These are phyloP conservation scores for Volucella inanis DNA, from an alignment of 2,888 invertebrate genomes.

Conservation along the genomic window DNA sequence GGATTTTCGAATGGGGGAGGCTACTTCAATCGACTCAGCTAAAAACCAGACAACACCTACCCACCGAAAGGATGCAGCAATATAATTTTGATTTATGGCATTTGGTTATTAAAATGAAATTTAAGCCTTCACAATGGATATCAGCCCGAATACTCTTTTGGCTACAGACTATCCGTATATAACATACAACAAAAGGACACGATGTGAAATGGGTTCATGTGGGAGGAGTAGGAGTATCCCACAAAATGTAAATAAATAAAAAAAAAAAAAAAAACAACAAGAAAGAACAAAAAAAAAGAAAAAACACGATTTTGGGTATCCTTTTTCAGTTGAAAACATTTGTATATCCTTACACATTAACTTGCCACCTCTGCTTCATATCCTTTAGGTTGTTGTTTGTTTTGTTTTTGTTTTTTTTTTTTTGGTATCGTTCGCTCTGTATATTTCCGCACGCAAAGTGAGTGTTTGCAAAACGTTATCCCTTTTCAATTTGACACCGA, in stretches of 20 bases:
- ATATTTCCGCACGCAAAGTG: constrained; percentile 4
- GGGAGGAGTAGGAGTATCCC: constrained; percentile 26
- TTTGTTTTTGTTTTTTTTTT: not conserved
- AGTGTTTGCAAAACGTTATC: constrained; percentile 67
- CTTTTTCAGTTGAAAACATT: constrained; percentile 58
- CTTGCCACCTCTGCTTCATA: constrained; percentile 52
- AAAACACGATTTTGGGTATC: constrained; percentile 51
- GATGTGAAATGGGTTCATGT: constrained; percentile 62
- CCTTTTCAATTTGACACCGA: constrained; percentile 74
- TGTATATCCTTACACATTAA: constrained; percentile 71
- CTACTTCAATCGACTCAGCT: too few species aligned
- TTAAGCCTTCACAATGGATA: constrained; percentile 69
- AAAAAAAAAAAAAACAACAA: constrained; percentile 23
- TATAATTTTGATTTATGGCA: constrained; percentile 81
- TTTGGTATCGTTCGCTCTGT: constrained; percentile 11
- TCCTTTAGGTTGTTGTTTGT: constrained; percentile 25
- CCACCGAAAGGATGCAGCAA: constrained; percentile 65
- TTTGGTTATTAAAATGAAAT: constrained; percentile 79
- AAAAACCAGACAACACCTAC: not conserved
- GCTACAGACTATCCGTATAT: too few species aligned
- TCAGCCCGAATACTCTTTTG: not conserved
- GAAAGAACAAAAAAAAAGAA: constrained; percentile 7
- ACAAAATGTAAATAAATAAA: constrained; percentile 44
- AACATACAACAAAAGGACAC: constrained; percentile 17
- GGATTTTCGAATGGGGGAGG: too few species aligned